These are phyloP conservation scores for Notodonta dromedarius DNA, from an alignment of 2,888 invertebrate species.

Conservation along the genomic window DNA sequence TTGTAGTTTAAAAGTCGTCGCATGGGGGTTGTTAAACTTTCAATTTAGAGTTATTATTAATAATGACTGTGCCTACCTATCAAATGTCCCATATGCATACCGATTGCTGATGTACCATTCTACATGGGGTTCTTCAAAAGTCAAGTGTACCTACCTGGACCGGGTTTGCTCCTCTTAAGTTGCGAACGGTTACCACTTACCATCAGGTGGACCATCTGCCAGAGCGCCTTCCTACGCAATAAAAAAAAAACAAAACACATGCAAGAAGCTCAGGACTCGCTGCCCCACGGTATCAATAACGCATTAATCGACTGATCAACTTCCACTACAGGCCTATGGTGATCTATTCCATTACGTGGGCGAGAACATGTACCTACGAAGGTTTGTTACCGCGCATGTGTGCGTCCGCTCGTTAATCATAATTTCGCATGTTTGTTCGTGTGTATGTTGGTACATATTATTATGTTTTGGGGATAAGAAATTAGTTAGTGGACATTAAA, in stretches of 20 bases:
- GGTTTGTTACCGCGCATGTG: conserved; percentile 59
- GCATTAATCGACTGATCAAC: conserved; percentile 64
- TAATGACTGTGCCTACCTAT: too few relatives aligned
- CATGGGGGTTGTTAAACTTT: too few relatives aligned
- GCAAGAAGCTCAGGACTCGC: not conserved
- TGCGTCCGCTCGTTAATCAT: conserved; percentile 83
- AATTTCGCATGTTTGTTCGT: conserved; percentile 83
- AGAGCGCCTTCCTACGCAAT: too few relatives aligned
- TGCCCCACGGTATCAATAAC: conserved; percentile 39
- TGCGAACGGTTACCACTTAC: too few relatives aligned
- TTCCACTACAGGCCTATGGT: conserved; percentile 56
- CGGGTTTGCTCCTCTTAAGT: too few relatives aligned
- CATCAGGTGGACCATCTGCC: too few relatives aligned
- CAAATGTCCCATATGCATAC: too few relatives aligned
- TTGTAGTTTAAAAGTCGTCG: too few relatives aligned
- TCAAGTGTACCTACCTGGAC: too few relatives aligned
- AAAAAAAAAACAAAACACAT: not conserved
- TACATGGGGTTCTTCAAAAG: too few relatives aligned
- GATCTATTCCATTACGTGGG: conserved; percentile 74
- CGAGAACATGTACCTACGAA: conserved; percentile 42
- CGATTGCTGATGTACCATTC: too few relatives aligned
- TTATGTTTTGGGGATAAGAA: conserved; percentile 85
- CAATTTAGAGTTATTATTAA: too few relatives aligned
- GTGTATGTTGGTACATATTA: conserved; percentile 81
- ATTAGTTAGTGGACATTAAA: conserved; percentile 85